These are phyloP conservation scores for Cebidichthys violaceus DNA, from an alignment of 2,113 vertebrate species.

Conservation along the genomic window DNA sequence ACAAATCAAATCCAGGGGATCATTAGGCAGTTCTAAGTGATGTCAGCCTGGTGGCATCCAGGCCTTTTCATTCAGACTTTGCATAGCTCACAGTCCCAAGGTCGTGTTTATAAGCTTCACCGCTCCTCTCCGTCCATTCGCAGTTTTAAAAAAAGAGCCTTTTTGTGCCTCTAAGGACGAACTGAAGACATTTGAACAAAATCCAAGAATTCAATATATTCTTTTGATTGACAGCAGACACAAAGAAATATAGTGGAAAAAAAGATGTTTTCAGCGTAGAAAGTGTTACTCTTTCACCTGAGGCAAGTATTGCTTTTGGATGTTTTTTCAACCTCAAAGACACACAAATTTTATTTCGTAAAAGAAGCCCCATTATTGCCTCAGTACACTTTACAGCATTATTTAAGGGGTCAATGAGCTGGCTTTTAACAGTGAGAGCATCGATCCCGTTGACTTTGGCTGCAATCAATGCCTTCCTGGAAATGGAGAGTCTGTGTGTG, in stretches of 20 bases:
- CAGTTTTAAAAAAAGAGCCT: constrained; percentile 39
- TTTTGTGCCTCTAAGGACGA: constrained; percentile 16
- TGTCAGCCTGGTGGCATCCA: constrained; percentile 61
- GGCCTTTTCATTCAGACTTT: constrained; percentile 53
- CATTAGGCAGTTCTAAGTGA: constrained; percentile 69
- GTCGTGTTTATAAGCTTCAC: constrained; percentile 42
- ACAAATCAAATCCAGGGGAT: constrained; percentile 64
- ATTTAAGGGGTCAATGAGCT: constrained; percentile 56
- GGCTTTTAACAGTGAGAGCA: constrained; percentile 63
- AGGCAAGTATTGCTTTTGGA: neutral
- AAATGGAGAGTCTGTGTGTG: constrained; percentile 39
- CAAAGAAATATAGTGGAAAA: neutral
- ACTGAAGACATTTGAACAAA: constrained; percentile 30
- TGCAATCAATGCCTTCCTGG: constrained; percentile 67
- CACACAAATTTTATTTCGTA: constrained; percentile 6
- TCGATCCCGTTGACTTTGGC: constrained; percentile 58
- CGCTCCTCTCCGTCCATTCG: constrained; percentile 28
- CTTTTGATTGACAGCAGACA: constrained; percentile 13
- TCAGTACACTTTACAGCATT: constrained; percentile 29
- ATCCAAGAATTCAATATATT: constrained; percentile 9
- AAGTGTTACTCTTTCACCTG: neutral
- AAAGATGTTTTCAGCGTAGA: neutral
- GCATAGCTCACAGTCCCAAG: constrained; percentile 39
- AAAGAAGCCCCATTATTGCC: constrained; percentile 25
- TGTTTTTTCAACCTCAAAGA: constrained; percentile 36